Evolutionary conservation across 2,797 vertebrate genomes (phyloP).

Genomic region (Propithecus deckenii): DNA sequence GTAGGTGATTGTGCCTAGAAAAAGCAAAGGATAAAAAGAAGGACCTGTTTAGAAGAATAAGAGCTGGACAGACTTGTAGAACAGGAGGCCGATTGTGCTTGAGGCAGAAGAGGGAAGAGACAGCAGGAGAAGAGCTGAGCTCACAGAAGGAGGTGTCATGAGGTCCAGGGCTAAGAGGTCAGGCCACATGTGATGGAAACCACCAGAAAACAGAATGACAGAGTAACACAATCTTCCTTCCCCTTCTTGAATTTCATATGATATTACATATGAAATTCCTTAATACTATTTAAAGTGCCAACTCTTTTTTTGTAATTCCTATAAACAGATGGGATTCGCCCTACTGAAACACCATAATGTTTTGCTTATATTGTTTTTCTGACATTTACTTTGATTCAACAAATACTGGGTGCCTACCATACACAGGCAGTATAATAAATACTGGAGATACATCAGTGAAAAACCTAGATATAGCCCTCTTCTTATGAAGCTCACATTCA

Average conservation of each 20-base stretch:
- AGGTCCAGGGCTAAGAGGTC: background rate
- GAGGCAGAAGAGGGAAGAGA: background rate
- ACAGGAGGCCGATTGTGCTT: background rate
- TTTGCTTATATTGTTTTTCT: conserved; percentile 10
- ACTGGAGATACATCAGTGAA: background rate
- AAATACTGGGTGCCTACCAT: background rate
- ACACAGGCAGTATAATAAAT: background rate
- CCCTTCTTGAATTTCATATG: background rate
- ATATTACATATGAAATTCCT: background rate
- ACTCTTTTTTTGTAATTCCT: conserved; percentile 14
- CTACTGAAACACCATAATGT: background rate
- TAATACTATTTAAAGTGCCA: background rate
- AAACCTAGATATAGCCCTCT: background rate
- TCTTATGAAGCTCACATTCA: background rate
- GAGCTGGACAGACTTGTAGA: background rate
- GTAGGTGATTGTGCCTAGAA: background rate
- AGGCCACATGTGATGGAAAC: background rate
- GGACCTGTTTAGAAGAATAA: background rate
- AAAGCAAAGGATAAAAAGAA: background rate
- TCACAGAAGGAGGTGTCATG: background rate
- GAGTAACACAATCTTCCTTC: background rate
- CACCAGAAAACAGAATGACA: background rate
- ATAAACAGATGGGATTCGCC: conserved; percentile 1
- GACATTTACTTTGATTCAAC: conserved; percentile 2
- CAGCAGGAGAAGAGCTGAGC: background rate